Evolutionary conservation across 2,888 invertebrate genomes (phyloP).

Genomic region (Epistrophe grossulariae): DNA sequence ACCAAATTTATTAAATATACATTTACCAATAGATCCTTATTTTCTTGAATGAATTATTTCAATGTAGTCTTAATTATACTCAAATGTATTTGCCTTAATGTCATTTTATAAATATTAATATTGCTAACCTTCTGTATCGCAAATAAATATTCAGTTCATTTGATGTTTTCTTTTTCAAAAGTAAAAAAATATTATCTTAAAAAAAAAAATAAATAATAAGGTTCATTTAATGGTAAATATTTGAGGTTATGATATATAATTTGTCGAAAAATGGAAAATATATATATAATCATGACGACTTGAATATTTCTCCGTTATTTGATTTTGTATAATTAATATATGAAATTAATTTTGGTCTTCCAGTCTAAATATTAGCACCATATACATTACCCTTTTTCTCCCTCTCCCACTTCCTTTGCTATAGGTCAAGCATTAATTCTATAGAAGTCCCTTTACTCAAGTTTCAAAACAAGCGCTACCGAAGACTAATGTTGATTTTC

Average conservation of each 20-base stretch:
- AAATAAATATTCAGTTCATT: slow-evolving; percentile 15
- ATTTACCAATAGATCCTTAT: too few relatives aligned
- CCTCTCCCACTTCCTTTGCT: slow-evolving; percentile 7
- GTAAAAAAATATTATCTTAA: not conserved
- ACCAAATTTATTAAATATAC: too few relatives aligned
- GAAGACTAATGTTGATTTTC: slow-evolving; percentile 73
- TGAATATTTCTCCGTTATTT: slow-evolving; percentile 52
- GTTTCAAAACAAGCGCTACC: slow-evolving; percentile 41
- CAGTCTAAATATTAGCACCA: slow-evolving; percentile 40
- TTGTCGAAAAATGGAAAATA: slow-evolving; percentile 34
- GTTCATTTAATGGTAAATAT: slow-evolving; percentile 57
- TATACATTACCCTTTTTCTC: slow-evolving; percentile 7
- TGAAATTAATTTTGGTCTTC: slow-evolving; percentile 64
- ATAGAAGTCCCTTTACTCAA: slow-evolving; percentile 45
- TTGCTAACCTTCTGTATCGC: not conserved
- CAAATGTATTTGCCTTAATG: not conserved
- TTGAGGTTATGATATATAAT: slow-evolving; percentile 48
- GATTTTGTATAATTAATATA: slow-evolving; percentile 75
- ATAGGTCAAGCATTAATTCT: slow-evolving; percentile 35
- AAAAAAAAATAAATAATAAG: not conserved
- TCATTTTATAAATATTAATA: not conserved
- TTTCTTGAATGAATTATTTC: too few relatives aligned
- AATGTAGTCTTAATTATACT: too few relatives aligned
- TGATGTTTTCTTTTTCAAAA: not conserved
- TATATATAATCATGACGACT: not conserved